phyloP scores from a whole-genome alignment of 2,113 vertebrate species.

The Aramus guarauna region DNA sequence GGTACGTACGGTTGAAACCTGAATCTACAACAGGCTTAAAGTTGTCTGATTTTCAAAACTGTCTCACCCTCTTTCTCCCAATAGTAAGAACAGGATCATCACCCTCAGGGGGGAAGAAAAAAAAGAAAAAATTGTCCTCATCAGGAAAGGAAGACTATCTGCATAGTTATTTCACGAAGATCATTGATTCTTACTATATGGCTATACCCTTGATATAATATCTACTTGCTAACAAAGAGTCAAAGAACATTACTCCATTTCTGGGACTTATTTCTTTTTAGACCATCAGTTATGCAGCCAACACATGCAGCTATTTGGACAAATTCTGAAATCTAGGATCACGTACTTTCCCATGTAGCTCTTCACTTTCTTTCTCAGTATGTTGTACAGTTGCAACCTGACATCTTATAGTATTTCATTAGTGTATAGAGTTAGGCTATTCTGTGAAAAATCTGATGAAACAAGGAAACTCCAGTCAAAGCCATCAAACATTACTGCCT shows the following conservation, averaged over 20 bases:
- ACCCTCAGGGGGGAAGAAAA: neutral
- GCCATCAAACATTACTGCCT: neutral
- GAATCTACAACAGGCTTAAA: neutral
- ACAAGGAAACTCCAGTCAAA: constrained; percentile 8
- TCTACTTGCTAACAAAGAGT: neutral
- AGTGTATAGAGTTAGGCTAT: neutral
- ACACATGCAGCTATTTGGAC: neutral
- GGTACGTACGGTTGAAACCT: neutral
- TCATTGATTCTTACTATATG: neutral
- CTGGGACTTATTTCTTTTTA: neutral
- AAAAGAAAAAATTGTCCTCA: neutral
- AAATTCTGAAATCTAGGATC: neutral
- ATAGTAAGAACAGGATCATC: neutral
- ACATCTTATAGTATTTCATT: neutral
- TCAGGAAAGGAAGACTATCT: neutral
- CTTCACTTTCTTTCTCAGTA: neutral
- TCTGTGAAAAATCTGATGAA: neutral
- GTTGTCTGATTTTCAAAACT: neutral
- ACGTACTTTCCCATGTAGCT: neutral
- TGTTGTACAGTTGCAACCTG: neutral
- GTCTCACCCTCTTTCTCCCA: neutral
- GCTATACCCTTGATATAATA: neutral
- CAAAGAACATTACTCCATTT: neutral
- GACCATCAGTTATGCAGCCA: neutral
- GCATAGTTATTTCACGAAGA: neutral